Evolutionary conservation across 2,888 invertebrate genomes (phyloP), one percentile per base, ranked within the genome.

Genomic region (Agrilus cyanescens): DNA sequence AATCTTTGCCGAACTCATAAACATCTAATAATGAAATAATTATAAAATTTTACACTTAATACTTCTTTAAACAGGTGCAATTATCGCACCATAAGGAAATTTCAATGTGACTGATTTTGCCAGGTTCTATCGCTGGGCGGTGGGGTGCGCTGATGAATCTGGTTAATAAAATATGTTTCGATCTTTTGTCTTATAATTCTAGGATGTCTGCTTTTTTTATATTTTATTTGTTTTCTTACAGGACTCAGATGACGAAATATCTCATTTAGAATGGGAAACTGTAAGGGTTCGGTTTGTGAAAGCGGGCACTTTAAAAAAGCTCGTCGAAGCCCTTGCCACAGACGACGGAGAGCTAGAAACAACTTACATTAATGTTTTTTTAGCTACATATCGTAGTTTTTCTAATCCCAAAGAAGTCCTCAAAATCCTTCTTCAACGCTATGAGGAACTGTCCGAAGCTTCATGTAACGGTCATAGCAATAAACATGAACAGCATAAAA

Each of bases 191-290:
- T 7, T 13, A 40, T 15, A 4, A 32, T 20, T n/a, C n/a, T 36
- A 7, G 3, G 15, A 15, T 37, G 25, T 16, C 39, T n/a, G n/a
- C n/a, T n/a, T n/a, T n/a, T 38, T 31, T 37, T 46, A 49, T 46
- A 25, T 4, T 8, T 6, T 2, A 25, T 25, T 25, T 2, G 10
- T 25, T 25, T 25, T 25, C 52, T 68, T 68, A 4, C 67, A 83
- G 83, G 88, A 88, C 62, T 87, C 87, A 3, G 87, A 88, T 61
- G 88, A 88, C 69, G 89, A 89, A 70, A 90, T 91, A 55, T 90
- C 91, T 38, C 94, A 96, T 66, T 71, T 98, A 65, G 96, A 97
- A 79, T 98, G 98, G 98, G 95, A 96, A 72, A 95, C 94, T 32
- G 91, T 95, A 50, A 80, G 91, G 50, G 91, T 95, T 49, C 82